Percentiles rank a stretch among this genome's conserved stretches.
These are phyloP conservation scores for Phaethornis superciliosus DNA, from an alignment of 2,113 vertebrate genomes.

Conservation along the genomic window DNA sequence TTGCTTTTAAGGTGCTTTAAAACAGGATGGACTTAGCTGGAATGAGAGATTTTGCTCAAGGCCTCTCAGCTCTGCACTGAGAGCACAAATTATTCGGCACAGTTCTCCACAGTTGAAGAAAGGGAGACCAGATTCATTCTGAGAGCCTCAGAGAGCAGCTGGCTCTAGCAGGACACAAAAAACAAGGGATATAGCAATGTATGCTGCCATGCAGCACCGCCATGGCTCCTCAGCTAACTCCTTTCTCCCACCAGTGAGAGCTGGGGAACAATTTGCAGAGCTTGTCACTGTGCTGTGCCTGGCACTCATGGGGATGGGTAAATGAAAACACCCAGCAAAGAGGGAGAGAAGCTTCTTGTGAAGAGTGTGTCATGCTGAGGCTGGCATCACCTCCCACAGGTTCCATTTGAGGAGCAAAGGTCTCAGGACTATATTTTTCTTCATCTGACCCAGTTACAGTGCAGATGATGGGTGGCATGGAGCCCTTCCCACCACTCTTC, in stretches of 20 bases:
- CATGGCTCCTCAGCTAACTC: background rate
- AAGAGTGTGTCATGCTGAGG: background rate
- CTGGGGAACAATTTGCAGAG: background rate
- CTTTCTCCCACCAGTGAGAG: background rate
- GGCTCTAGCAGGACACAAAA: background rate
- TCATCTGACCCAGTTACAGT: background rate
- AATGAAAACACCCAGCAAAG: background rate
- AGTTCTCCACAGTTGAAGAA: background rate
- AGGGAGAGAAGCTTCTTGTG: background rate
- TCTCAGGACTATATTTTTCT: background rate
- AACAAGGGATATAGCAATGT: background rate
- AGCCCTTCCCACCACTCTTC: background rate
- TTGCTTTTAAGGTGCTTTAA: background rate
- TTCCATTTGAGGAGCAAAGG: background rate
- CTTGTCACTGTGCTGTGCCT: background rate
- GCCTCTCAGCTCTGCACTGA: background rate
- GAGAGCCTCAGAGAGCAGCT: background rate
- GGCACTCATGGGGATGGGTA: background rate
- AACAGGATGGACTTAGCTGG: background rate
- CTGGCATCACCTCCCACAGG: background rate
- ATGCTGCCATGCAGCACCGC: background rate
- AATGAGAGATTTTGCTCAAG: background rate
- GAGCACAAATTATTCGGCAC: background rate
- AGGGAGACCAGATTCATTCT: background rate
- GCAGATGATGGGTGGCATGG: background rate